A percentile compares a stretch with the other conserved stretches of the same genome.
Evolutionary conservation across 2,888 invertebrate genomes (phyloP).

Genomic region (Seladonia tumulorum): DNA sequence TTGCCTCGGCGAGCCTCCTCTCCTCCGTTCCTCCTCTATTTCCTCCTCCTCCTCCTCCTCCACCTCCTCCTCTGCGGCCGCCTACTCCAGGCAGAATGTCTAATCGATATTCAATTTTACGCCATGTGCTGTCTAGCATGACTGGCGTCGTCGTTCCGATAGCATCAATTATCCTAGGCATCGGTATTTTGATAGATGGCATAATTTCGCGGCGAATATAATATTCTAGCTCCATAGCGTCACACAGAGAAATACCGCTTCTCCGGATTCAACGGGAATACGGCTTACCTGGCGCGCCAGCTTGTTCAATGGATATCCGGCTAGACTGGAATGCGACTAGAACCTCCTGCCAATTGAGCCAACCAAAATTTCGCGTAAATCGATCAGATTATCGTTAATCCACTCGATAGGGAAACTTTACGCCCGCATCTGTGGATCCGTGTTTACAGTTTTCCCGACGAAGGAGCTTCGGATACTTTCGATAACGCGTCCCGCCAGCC

Average conservation of each 20-base stretch:
- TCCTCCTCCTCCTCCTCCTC: neutral
- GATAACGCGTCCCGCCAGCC: neutral
- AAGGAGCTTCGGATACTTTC: neutral
- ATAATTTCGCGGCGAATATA: conserved; percentile 72
- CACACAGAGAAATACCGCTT: conserved; percentile 61
- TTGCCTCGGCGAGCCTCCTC: conserved; percentile 61
- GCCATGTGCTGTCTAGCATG: conserved; percentile 75
- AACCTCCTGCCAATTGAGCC: conserved; percentile 31
- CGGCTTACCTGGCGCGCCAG: conserved; percentile 28
- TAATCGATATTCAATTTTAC: conserved; percentile 76
- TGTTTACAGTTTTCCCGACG: neutral
- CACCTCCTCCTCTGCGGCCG: neutral
- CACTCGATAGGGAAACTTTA: conserved; percentile 21
- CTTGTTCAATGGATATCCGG: conserved; percentile 52
- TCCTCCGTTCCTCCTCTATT: conserved; percentile 37
- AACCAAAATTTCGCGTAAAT: conserved; percentile 19
- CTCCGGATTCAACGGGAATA: conserved; percentile 58
- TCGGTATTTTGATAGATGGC: conserved; percentile 75
- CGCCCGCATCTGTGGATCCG: conserved; percentile 8
- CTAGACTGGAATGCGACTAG: conserved; percentile 41
- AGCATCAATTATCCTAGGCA: conserved; percentile 75
- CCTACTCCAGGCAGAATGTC: conserved; percentile 58
- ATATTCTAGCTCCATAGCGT: conserved; percentile 67
- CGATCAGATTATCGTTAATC: conserved; percentile 55
- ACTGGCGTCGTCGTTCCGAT: conserved; percentile 73